phyloP scores from a whole-genome alignment of 1,140 invertebrate species.

The Saccostrea echinata region DNA sequence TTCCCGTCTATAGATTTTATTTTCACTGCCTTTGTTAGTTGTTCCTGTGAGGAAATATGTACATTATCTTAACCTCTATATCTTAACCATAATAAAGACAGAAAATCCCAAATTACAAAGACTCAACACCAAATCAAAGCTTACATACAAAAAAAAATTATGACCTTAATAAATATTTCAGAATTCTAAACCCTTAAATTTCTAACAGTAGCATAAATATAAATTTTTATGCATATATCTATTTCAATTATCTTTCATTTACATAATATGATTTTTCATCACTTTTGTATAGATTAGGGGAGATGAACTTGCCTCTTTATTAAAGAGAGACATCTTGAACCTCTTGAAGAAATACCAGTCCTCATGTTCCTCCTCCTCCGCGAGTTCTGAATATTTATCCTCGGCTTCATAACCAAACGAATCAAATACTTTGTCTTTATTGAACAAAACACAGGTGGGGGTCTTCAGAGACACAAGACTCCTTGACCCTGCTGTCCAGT shows the following conservation, averaged over 20 bases:
- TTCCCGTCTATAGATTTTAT: conserved; percentile 45
- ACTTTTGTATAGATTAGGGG: too few relatives aligned
- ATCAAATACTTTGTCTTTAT: conserved; percentile 37
- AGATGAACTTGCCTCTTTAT: conserved; percentile 9
- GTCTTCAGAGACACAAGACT: conserved; percentile 49
- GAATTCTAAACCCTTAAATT: too few relatives aligned
- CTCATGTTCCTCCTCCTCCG: conserved; percentile 36
- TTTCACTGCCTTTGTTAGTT: neutral
- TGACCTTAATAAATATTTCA: too few relatives aligned
- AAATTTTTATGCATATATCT: too few relatives aligned
- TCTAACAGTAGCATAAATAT: too few relatives aligned
- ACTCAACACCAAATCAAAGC: too few relatives aligned
- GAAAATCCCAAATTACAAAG: too few relatives aligned
- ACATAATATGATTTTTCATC: too few relatives aligned
- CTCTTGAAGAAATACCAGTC: conserved; percentile 50
- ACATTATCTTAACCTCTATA: too few relatives aligned
- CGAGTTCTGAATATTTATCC: conserved; percentile 54
- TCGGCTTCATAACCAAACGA: conserved; percentile 55
- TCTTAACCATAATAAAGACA: too few relatives aligned
- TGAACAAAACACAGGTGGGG: conserved; percentile 38
- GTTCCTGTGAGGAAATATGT: neutral
- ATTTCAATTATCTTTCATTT: too few relatives aligned
- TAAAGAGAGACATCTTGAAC: conserved; percentile 53
- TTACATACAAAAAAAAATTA: too few relatives aligned
- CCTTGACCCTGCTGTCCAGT: neutral